phyloP scores from a whole-genome alignment of 1,140 invertebrate genomes.

The Coelopa frigida region DNA sequence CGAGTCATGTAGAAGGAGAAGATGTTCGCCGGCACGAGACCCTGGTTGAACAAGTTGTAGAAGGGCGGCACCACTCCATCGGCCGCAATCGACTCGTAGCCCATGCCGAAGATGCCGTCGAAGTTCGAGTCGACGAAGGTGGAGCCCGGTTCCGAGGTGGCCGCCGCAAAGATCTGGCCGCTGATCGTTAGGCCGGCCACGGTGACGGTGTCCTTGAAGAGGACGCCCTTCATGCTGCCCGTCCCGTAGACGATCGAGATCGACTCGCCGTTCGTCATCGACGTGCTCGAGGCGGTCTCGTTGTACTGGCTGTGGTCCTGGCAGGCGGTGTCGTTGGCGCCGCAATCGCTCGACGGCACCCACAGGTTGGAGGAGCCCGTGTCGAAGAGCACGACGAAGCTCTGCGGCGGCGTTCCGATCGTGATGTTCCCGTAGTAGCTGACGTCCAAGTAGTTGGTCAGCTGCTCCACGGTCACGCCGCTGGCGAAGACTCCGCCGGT shows the following conservation, averaged over 20 bases:
- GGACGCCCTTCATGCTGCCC: conserved; percentile 88
- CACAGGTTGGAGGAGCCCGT: conserved; percentile 97
- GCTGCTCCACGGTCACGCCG: conserved; percentile 17
- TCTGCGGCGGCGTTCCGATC: conserved; percentile 91
- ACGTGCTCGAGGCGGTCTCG: conserved; percentile 70
- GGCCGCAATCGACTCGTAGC: conserved; percentile 76
- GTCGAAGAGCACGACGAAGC: conserved; percentile 94
- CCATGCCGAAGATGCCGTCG: conserved; percentile 94
- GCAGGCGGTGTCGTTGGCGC: conserved; percentile 84
- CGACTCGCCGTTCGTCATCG: conserved; percentile 76
- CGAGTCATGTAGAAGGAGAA: conserved; percentile 87
- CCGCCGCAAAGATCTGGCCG: conserved; percentile 95
- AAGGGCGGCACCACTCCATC: conserved; percentile 90
- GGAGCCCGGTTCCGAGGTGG: conserved; percentile 81
- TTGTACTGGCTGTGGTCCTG: conserved; percentile 83
- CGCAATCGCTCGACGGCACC: conserved; percentile 93
- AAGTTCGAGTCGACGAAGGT: conserved; percentile 92
- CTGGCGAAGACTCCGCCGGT: too few species aligned
- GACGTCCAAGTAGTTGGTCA: conserved; percentile 85
- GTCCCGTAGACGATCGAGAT: conserved; percentile 94
- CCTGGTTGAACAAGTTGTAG: conserved; percentile 86
- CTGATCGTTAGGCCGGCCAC: conserved; percentile 60
- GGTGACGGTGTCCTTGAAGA: conserved; percentile 78
- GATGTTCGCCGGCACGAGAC: conserved; percentile 63
- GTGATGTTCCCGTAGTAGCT: conserved; percentile 93